Evolutionary conservation across 2,888 invertebrate genomes (phyloP), one percentile per base, ranked within the genome.

Genomic region (Coelinius sp.): DNA sequence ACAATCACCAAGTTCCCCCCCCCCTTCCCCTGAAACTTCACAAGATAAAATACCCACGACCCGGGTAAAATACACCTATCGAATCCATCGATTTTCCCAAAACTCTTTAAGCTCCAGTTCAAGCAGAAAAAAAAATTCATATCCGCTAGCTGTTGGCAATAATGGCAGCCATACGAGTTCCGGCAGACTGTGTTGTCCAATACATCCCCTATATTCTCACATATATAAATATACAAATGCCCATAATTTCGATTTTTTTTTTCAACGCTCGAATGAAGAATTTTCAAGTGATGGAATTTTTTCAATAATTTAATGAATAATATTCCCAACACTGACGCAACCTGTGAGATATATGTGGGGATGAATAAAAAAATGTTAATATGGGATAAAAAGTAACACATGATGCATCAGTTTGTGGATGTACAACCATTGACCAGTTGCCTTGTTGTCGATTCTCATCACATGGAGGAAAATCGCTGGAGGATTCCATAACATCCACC

Each of bases 291-390:
- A 17, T 25, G 46, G 62, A 10, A 65, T 70, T 73, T 62, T 59
- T 70, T 59, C 22, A 59, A 65, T 59, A 69, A 65, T 68, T 68
- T 24, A n/a, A 68, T 49, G 59, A 69, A 69, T 69, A 65, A 69
- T 65, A 44, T 14, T 41, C 53, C 25, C 53, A 24, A 24, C 24
- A 12, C 24, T 53, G 53, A 52, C 52, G 24, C 52, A 24, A n/a
- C 52, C 22, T 10, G 46, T 6, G 14, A 62, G 22, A n/a, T 56
- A 64, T 25, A 22, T n/a, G n/a, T 20, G 62, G 27, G 1, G 10
- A 12, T n/a, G 35, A 20, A 20, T 35, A 27, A 17, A 31, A 38
- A 35, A 20, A 35, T 31, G 8, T 35, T 10, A 59, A 35, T 8
- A 10, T 6, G n/a, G 24, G 64, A 64, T 56, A 71, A 66, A 46